These are phyloP conservation scores for Apamea crenata DNA, from an alignment of 2,888 invertebrate species.

Conservation along the genomic window DNA sequence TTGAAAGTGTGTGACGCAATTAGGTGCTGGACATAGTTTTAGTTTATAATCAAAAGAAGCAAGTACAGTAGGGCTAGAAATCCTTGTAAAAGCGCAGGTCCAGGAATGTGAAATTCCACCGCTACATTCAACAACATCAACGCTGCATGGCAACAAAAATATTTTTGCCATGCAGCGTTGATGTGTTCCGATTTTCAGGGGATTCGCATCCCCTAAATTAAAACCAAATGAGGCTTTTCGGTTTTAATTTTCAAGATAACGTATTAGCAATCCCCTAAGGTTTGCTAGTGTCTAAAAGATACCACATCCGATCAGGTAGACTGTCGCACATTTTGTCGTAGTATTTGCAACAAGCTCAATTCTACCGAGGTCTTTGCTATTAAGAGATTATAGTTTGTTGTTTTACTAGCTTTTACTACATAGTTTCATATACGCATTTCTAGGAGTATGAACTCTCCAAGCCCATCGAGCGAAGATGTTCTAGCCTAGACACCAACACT, in stretches of 20 bases:
- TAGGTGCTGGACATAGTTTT: too few species aligned
- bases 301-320: not conserved
- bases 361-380: not conserved
- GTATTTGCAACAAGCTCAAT: not conserved
- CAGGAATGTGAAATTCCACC: not conserved
- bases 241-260: too few species aligned
- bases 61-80: not conserved
- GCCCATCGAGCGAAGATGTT: constrained; percentile 93
- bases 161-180: not conserved
- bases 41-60: too few species aligned
- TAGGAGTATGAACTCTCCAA: constrained; percentile 86
- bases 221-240: not conserved
- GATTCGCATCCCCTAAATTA: not conserved
- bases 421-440: not conserved
- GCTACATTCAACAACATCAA: too few species aligned
- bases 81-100: not conserved
- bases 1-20: too few species aligned
- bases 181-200: not conserved
- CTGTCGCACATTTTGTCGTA: not conserved
- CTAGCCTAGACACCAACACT: constrained; percentile 93
- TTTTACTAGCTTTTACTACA: too few species aligned
- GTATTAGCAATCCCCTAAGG: not conserved
- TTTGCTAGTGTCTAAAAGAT: not conserved
- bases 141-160: too few species aligned
- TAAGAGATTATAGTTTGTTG: not conserved